Evolutionary conservation across 2,113 vertebrate species (phyloP).

Genomic region (Pseudorhombus dupliciocellatus): DNA sequence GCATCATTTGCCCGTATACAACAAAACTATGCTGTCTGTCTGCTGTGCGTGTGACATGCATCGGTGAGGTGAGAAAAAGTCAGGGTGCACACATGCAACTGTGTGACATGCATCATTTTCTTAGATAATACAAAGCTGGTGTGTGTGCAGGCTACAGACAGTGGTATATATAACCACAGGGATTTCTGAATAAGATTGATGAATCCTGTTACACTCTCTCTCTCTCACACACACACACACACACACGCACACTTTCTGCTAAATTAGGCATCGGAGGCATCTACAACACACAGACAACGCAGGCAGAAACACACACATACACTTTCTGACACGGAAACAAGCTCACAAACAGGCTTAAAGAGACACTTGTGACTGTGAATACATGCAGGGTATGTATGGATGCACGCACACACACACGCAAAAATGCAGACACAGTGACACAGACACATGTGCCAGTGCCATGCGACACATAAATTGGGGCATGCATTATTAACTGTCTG

Average conservation of each 20-base stretch:
- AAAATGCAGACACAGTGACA: slow-evolving; percentile 36
- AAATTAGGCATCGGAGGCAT: slow-evolving; percentile 59
- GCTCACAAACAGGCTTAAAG: slow-evolving; percentile 49
- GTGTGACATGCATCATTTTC: slow-evolving; percentile 58
- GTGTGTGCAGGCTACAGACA: slow-evolving; percentile 46
- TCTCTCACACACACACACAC: slow-evolving; percentile 12
- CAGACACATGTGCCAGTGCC: slow-evolving; percentile 35
- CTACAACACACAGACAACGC: slow-evolving; percentile 30
- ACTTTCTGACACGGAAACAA: slow-evolving; percentile 46
- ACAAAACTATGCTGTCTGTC: slow-evolving; percentile 41
- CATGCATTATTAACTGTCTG: slow-evolving; percentile 69
- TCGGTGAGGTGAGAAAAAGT: slow-evolving; percentile 28
- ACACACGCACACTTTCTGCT: slow-evolving; percentile 54
- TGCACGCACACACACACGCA: not conserved
- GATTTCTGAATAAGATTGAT: slow-evolving; percentile 50
- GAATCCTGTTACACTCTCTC: slow-evolving; percentile 47
- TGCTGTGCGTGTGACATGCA: slow-evolving; percentile 10
- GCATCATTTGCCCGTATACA: slow-evolving; percentile 57
- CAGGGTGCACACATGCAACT: slow-evolving; percentile 24
- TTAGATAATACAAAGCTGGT: slow-evolving; percentile 55
- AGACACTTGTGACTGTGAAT: slow-evolving; percentile 41
- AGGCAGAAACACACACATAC: slow-evolving; percentile 23
- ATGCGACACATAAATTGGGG: slow-evolving; percentile 63
- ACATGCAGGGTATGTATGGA: not conserved
- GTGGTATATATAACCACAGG: slow-evolving; percentile 51